Evolutionary conservation across 2,113 vertebrate species (phyloP).

Genomic region (Pungitius pungitius): DNA sequence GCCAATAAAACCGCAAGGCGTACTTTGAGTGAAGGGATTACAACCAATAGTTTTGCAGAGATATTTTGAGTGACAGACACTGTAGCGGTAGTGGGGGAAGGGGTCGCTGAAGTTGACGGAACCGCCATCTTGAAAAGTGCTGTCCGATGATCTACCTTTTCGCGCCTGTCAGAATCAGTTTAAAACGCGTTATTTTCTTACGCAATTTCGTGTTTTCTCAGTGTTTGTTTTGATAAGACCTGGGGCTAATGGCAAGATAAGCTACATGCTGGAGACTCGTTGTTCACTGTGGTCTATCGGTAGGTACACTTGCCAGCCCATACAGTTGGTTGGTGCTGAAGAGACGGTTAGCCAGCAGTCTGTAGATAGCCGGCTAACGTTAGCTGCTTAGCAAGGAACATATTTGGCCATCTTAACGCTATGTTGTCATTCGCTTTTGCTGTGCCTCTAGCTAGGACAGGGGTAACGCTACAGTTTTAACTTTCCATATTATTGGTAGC

Average conservation of each 20-base stretch:
- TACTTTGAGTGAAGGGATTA: constrained; percentile 27
- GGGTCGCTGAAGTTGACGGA: constrained; percentile 80
- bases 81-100: constrained; percentile 79
- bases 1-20: constrained; percentile 42
- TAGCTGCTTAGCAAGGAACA: constrained; percentile 50
- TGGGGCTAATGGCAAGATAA: constrained; percentile 59
- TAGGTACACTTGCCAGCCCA: constrained; percentile 74
- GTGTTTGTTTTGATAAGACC: constrained; percentile 44
- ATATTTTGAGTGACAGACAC: constrained; percentile 66
- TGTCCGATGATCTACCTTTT: constrained; percentile 76
- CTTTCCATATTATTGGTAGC: neutral
- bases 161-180: constrained; percentile 80
- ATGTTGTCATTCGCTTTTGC: constrained; percentile 19
- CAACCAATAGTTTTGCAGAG: constrained; percentile 67
- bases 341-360: constrained; percentile 68
- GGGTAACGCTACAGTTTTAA: neutral
- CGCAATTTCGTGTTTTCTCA: constrained; percentile 15
- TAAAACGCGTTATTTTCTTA: constrained; percentile 72
- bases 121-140: constrained; percentile 86
- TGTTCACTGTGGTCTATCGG: constrained; percentile 73
- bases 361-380: constrained; percentile 63
- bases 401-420: constrained; percentile 49
- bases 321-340: constrained; percentile 69
- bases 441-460: neutral
- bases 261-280: constrained; percentile 73